Evolutionary conservation across 2,113 vertebrate species (phyloP).

Genomic region (Macquaria ambigua): DNA sequence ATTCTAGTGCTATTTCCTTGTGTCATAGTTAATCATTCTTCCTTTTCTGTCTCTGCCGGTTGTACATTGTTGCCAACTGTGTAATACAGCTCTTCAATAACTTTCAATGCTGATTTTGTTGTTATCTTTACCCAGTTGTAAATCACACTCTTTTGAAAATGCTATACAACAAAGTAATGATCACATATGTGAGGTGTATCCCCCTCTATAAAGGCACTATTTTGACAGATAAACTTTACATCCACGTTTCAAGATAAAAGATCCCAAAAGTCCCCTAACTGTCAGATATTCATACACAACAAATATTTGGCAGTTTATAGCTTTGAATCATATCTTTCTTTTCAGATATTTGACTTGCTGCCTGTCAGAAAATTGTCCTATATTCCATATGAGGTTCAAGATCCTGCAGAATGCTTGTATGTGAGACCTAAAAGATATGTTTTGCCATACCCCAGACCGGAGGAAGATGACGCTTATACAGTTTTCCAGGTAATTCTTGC

Average conservation of each 20-base stretch:
- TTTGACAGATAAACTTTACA: background rate
- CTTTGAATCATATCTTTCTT: background rate
- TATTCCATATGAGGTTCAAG: constrained; percentile 46
- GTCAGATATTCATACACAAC: background rate
- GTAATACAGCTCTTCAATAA: background rate
- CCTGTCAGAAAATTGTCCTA: constrained; percentile 25
- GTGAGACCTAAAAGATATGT: constrained; percentile 69
- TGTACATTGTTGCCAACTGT: background rate
- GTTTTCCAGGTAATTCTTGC: constrained; percentile 71
- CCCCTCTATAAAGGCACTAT: background rate
- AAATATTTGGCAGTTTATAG: background rate
- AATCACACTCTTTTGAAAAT: background rate
- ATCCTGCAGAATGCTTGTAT: constrained; percentile 51
- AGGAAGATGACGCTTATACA: constrained; percentile 1
- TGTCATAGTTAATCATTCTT: background rate
- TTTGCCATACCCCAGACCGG: background rate
- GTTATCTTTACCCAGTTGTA: background rate
- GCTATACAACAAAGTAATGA: background rate
- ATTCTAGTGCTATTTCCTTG: no score
- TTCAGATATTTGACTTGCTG: constrained; percentile 77
- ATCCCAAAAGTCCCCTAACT: no score
- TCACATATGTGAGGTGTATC: background rate
- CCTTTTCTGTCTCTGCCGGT: background rate
- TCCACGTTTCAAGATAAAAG: background rate
- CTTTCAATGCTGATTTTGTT: background rate